Percentiles rank a stretch among this genome's conserved stretches.
phyloP scores from a whole-genome alignment of 1,140 invertebrate species.

The Aplysia californica region DNA sequence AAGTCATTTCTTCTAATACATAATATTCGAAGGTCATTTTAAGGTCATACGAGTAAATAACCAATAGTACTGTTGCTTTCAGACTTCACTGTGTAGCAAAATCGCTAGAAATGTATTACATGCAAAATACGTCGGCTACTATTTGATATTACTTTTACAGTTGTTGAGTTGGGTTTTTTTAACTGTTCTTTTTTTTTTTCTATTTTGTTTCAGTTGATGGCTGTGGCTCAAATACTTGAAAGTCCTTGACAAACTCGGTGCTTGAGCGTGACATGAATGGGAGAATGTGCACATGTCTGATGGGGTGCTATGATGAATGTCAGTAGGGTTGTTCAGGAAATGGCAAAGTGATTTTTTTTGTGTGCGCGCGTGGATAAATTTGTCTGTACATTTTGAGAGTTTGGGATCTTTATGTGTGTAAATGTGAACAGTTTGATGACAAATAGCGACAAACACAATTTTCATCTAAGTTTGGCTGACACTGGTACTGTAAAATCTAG shows the following conservation, averaged over 20 bases:
- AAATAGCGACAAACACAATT: too few species aligned
- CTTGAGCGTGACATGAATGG: not conserved
- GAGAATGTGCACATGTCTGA: not conserved
- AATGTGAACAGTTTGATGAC: too few species aligned
- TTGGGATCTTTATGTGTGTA: too few species aligned
- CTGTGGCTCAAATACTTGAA: slow-evolving; percentile 22
- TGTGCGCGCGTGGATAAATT: not conserved
- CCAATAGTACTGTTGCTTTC: not conserved
- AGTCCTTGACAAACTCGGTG: not conserved
- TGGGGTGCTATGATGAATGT: not conserved
- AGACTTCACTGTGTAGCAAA: not conserved
- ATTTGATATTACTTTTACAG: not conserved
- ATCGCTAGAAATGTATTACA: too few species aligned
- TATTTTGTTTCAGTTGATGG: slow-evolving; percentile 19
- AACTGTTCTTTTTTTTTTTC: not conserved
- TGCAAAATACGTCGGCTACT: too few species aligned
- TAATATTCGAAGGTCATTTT: not conserved
- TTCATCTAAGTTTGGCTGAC: too few species aligned
- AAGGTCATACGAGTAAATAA: not conserved
- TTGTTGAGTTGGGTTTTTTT: not conserved
- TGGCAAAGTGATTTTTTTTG: not conserved
- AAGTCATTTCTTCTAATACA: not conserved
- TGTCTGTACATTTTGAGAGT: not conserved
- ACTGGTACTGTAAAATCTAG: too few species aligned
- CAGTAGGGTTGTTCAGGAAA: not conserved